Evolutionary conservation across 2,113 vertebrate species (phyloP).

Genomic region (Callopanchax toddi): DNA sequence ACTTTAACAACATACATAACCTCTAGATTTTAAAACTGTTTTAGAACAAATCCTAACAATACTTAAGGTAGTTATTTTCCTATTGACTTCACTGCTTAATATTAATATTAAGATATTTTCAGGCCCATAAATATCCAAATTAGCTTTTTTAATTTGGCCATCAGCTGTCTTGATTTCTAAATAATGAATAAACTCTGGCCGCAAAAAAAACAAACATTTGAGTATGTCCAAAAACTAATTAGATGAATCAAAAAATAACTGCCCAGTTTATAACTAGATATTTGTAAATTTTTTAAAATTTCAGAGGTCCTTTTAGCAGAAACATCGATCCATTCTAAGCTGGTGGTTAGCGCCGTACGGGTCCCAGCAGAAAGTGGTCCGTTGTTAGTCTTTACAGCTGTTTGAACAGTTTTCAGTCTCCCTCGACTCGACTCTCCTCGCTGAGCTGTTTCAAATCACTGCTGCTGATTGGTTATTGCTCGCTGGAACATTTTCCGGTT

Average conservation of each 20-base stretch:
- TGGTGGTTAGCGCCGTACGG: not conserved
- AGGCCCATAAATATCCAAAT: too few species aligned
- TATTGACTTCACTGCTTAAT: too few species aligned
- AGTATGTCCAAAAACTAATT: too few species aligned
- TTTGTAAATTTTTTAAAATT: not conserved
- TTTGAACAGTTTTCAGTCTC: slow-evolving; percentile 17
- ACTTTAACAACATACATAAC: too few species aligned
- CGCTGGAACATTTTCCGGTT: slow-evolving; percentile 25
- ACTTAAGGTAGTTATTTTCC: too few species aligned
- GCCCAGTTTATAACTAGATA: not conserved
- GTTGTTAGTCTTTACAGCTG: not conserved
- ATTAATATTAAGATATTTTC: too few species aligned
- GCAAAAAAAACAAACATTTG: too few species aligned
- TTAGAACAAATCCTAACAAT: too few species aligned
- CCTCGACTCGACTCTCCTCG: slow-evolving; percentile 1
- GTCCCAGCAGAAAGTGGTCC: not conserved
- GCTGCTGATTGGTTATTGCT: slow-evolving; percentile 16
- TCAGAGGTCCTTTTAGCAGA: not conserved
- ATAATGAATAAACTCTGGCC: too few species aligned
- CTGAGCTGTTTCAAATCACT: slow-evolving; percentile 12
- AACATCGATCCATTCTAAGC: not conserved
- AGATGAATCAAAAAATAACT: not conserved
- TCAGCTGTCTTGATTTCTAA: too few species aligned
- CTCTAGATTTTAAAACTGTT: too few species aligned
- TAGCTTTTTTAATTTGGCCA: too few species aligned